A percentile compares a stretch with the other conserved stretches of the same genome.
phyloP scores from a whole-genome alignment of 64 coral and sea anemone species.

The Dendronephthya gigantea region DNA sequence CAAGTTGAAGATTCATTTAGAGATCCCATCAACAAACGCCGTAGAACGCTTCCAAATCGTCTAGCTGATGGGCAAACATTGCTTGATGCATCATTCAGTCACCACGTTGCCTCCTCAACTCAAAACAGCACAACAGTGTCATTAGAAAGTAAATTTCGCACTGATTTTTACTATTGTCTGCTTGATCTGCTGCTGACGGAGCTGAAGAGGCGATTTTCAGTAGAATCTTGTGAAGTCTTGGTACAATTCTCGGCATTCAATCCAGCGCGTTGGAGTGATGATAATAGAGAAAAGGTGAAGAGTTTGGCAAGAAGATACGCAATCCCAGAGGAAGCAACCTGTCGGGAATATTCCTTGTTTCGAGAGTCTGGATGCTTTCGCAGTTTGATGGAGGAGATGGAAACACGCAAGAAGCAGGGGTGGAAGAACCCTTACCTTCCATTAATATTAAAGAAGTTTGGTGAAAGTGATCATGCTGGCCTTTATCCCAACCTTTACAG shows the following conservation, averaged over 20 bases:
- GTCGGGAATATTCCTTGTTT: background rate
- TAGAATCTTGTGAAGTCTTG: constrained; percentile 1
- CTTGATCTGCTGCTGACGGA: background rate
- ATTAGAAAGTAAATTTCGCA: background rate
- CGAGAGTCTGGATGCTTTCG: background rate
- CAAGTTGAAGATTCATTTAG: background rate
- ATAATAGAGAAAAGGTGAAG: too few relatives aligned
- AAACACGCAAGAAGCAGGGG: background rate
- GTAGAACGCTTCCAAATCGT: background rate
- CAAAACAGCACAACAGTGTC: background rate
- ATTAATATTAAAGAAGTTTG: constrained; percentile 15
- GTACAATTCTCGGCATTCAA: background rate
- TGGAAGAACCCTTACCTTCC: constrained; percentile 11
- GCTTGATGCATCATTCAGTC: background rate
- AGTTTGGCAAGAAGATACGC: background rate
- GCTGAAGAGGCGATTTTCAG: background rate
- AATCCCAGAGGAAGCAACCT: background rate
- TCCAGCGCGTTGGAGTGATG: background rate
- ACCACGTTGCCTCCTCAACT: background rate
- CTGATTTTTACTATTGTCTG: constrained; percentile 1
- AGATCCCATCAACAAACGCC: background rate
- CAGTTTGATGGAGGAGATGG: constrained; percentile 6
- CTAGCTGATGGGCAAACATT: background rate
- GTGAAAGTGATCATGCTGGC: background rate
- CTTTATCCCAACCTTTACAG: background rate